Evolutionary conservation across 2,888 invertebrate species (phyloP), one percentile per base, ranked within the genome.

Genomic region (Digitonthophagus gazella): DNA sequence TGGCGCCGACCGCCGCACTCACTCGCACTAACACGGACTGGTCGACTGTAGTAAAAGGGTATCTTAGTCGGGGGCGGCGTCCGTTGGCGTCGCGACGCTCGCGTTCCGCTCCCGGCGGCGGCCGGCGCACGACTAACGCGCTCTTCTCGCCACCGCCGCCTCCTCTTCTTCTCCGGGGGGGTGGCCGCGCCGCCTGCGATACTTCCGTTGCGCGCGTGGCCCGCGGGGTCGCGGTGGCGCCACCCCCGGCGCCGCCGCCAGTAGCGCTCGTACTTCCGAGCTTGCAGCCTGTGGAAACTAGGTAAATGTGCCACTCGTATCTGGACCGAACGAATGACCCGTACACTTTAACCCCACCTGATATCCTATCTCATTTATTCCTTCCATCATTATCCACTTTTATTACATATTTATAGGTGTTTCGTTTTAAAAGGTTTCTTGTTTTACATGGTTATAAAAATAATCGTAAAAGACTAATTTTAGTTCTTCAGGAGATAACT

Each of bases 231-330:
- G n/a, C 18, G 16, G 19, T 20, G 61, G 61, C 61, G 61, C 61
- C 19, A 19, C 20, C 19, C 61, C 61, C 18, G 61, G 19, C 19
- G 61, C 18, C 61, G 61, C 19, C 20, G 61, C 19, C 19, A 61
- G 61, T 20, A 15, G 61, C 61, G n/a, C 61, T 18, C 61, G 18
- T 18, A 18, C 19, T 19, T 61, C 20, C 61, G 18, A 19, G 18
- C 61, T 19, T 18, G n/a, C 18, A 14, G 61, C 18, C 61, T 61
- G 61, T 19, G 61, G 61, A 61, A 61, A 61, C 61, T 61, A 20
- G 61, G 61, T 61, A 61, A 61, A 61, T 61, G 61, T 61, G 61
- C 20, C 61, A 61, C 19, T n/a, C 20, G 61, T 18, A 61, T 61
- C 61, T 18, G 19, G 19, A 20, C 61, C 28, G 11, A 44, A 44